Conservation (phyloP, 2,888 invertebrate species). For the Glomeris marginata region DNA sequence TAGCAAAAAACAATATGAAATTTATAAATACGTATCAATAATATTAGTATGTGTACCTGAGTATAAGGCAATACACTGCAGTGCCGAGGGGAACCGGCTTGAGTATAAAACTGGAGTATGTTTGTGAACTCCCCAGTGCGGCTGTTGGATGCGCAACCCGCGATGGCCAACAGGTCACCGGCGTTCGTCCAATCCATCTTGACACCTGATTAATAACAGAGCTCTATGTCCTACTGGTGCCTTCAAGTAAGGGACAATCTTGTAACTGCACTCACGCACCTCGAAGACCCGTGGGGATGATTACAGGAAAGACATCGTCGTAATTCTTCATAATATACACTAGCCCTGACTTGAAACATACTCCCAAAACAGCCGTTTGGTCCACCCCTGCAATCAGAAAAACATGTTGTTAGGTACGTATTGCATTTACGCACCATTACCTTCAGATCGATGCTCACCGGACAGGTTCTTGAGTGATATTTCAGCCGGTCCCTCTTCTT, state of each 20-base stretch:
- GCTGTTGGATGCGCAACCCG: conserved; percentile 39
- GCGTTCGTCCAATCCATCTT: conserved; percentile 95
- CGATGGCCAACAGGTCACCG: conserved; percentile 77
- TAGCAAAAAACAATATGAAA: too few species aligned
- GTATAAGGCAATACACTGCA: conserved; percentile 4
- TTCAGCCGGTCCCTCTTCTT: background rate
- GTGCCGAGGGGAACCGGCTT: conserved; percentile 54
- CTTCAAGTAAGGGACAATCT: background rate
- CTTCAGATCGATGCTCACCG: background rate
- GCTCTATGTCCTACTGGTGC: background rate
- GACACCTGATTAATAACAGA: conserved; percentile 23
- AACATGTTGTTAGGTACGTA: too few species aligned
- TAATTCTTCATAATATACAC: conserved; percentile 77
- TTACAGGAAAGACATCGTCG: conserved; percentile 82
- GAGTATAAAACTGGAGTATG: conserved; percentile 80
- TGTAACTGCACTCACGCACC: conserved; percentile 16
- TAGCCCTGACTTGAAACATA: conserved; percentile 75
- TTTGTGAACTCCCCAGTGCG: conserved; percentile 48
- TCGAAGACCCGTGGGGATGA: conserved; percentile 54
- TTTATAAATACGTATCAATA: too few species aligned
- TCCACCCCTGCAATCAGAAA: conserved; percentile 20
- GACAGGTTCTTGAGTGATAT: too few species aligned
- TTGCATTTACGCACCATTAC: too few species aligned
- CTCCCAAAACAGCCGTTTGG: conserved; percentile 63
- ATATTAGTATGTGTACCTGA: background rate